Evolutionary conservation across 64 coral and sea anemone species (phyloP).

Genomic region (Stichodactyla mertensii): DNA sequence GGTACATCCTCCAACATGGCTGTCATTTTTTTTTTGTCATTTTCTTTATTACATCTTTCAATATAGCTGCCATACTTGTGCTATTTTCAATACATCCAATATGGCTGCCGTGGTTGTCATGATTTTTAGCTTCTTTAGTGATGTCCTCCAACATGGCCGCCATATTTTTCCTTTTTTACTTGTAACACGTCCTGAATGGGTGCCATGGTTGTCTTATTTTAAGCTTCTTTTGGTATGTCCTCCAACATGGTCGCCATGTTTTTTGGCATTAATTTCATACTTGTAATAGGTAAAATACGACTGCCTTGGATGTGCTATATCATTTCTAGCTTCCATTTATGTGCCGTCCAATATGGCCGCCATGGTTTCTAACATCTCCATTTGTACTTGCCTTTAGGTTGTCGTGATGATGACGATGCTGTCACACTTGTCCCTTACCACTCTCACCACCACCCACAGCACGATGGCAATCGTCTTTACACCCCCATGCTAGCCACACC

Average conservation of each 20-base stretch:
- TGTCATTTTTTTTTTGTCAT: background rate
- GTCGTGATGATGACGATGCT: conserved; percentile 45
- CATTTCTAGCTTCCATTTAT: too few relatives aligned
- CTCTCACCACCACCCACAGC: conserved; percentile 67
- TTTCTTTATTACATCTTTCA: background rate
- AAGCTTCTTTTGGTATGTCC: background rate
- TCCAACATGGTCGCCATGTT: background rate
- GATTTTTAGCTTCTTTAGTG: background rate
- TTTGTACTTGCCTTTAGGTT: conserved; percentile 18
- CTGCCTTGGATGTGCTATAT: too few relatives aligned
- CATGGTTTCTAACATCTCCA: background rate
- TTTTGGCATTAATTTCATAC: too few relatives aligned
- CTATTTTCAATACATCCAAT: background rate
- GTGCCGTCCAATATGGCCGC: background rate
- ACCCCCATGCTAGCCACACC: conserved; percentile 67
- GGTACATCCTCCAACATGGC: background rate
- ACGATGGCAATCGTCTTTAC: conserved; percentile 71
- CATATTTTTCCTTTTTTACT: too few relatives aligned
- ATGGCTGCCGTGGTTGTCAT: background rate
- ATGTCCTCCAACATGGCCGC: background rate
- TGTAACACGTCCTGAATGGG: background rate
- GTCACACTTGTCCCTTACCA: conserved; percentile 86
- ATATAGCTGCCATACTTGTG: background rate
- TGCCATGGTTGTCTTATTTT: background rate
- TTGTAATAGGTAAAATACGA: too few relatives aligned